Percentiles rank a stretch among this genome's conserved stretches.
phyloP scores from a whole-genome alignment of 2,797 vertebrate genomes.

The Anomalospiza imberbis region DNA sequence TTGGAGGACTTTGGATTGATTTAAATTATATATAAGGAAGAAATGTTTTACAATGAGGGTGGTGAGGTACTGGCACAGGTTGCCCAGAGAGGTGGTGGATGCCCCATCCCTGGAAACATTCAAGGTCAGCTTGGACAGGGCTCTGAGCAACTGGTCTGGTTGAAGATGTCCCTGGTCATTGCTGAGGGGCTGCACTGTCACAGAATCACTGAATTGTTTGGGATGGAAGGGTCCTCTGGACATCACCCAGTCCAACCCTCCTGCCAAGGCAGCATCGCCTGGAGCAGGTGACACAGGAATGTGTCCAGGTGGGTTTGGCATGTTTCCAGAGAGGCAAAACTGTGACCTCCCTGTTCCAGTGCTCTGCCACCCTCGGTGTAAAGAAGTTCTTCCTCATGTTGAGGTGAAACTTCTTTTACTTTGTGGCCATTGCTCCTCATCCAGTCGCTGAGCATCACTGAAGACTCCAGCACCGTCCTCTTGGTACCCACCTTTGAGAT shows the following conservation, averaged over 20 bases:
- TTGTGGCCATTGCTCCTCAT: not conserved
- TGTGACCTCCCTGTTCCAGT: not conserved
- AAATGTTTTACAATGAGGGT: not conserved
- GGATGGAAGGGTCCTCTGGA: not conserved
- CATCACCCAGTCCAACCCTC: not conserved
- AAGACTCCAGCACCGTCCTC: not conserved
- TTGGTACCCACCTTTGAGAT: not conserved
- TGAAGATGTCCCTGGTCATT: not conserved
- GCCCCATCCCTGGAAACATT: not conserved
- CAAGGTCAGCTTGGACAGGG: not conserved
- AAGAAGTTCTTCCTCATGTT: not conserved
- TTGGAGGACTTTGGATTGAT: too few species aligned
- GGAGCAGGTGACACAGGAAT: not conserved
- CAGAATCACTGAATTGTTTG: not conserved
- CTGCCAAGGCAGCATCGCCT: not conserved
- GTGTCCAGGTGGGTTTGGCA: not conserved
- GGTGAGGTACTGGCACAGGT: not conserved
- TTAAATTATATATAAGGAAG: not conserved
- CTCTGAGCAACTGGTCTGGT: not conserved
- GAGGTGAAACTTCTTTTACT: not conserved
- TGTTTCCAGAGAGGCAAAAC: not conserved
- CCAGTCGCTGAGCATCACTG: rapidly evolving
- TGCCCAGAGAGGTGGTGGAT: not conserved
- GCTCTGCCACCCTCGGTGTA: not conserved
- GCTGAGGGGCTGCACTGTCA: not conserved